These are phyloP conservation scores for Electrophaes corylata DNA, from an alignment of 2,888 invertebrate genomes.

Conservation along the genomic window DNA sequence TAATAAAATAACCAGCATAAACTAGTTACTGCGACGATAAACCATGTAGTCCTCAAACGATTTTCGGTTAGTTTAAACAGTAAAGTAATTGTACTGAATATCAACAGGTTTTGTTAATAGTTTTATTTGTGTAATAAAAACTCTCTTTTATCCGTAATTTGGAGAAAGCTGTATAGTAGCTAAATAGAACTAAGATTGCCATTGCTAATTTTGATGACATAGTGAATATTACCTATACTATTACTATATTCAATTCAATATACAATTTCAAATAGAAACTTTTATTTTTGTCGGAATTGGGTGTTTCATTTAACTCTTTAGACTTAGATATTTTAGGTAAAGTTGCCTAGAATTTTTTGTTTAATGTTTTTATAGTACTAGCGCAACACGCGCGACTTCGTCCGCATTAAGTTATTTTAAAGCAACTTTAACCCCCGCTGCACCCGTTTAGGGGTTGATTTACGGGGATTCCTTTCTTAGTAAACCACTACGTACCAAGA, in stretches of 20 bases:
- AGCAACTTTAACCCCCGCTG: too few species aligned
- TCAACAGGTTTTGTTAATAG: slow-evolving; percentile 27
- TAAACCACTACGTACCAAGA: too few species aligned
- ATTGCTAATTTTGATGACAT: slow-evolving; percentile 38
- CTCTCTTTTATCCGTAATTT: slow-evolving; percentile 38
- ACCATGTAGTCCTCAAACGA: not conserved
- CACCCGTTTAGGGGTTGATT: too few species aligned
- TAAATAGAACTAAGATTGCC: slow-evolving; percentile 37
- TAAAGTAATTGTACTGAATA: slow-evolving; percentile 27
- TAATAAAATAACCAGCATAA: not conserved
- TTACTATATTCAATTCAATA: too few species aligned
- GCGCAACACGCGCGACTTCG: too few species aligned
- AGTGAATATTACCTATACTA: slow-evolving; percentile 21
- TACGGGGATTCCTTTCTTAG: too few species aligned
- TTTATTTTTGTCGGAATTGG: slow-evolving; percentile 1
- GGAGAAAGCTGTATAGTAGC: slow-evolving; percentile 39
- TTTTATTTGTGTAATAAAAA: slow-evolving; percentile 37
- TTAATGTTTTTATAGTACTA: too few species aligned
- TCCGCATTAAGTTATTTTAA: too few species aligned
- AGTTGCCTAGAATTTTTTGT: too few species aligned
- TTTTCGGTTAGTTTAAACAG: slow-evolving; percentile 14
- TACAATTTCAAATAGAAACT: slow-evolving; percentile 19
- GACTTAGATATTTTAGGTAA: too few species aligned
- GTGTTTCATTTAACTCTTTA: not conserved
- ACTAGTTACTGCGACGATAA: not conserved